phyloP scores from a whole-genome alignment of 2,113 vertebrate species.

The Oophaga pumilio region DNA sequence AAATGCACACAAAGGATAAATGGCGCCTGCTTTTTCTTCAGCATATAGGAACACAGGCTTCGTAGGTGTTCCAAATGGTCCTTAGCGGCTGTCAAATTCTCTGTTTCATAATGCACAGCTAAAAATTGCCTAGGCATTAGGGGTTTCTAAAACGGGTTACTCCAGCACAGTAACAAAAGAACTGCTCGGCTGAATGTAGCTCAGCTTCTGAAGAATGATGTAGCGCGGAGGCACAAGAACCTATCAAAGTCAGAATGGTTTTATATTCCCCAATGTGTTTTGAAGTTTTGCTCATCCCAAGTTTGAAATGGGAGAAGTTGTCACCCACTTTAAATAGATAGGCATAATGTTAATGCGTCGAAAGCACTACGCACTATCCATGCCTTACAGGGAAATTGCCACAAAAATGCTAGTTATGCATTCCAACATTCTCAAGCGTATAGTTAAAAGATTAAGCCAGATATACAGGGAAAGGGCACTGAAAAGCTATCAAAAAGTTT shows the following conservation, averaged over 20 bases:
- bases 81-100: conserved; percentile 26
- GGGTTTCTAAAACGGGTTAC: conserved; percentile 37
- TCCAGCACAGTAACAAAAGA: conserved; percentile 23
- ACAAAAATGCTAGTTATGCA: conserved; percentile 16
- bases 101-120: not conserved
- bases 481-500: not conserved
- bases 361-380: conserved; percentile 26
- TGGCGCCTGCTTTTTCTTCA: conserved; percentile 7
- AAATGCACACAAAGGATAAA: conserved; percentile 31
- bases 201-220: conserved; percentile 9
- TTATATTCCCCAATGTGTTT: conserved; percentile 28
- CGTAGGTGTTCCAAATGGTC: conserved; percentile 3
- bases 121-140: conserved; percentile 27
- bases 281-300: conserved; percentile 25
- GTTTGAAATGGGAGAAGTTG: conserved; percentile 21
- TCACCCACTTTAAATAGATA: conserved; percentile 4
- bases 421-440: conserved; percentile 25
- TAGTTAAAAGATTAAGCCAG: conserved; percentile 16
- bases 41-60: conserved; percentile 4
- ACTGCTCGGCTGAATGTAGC: conserved; percentile 14
- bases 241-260: conserved; percentile 21
- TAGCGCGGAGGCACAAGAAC: conserved; percentile 30
- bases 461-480: not conserved
- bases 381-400: conserved; percentile 13
- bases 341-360: conserved; percentile 36